Evolutionary conservation across 2,888 invertebrate genomes (phyloP).

Genomic region (Cheilosia soror): DNA sequence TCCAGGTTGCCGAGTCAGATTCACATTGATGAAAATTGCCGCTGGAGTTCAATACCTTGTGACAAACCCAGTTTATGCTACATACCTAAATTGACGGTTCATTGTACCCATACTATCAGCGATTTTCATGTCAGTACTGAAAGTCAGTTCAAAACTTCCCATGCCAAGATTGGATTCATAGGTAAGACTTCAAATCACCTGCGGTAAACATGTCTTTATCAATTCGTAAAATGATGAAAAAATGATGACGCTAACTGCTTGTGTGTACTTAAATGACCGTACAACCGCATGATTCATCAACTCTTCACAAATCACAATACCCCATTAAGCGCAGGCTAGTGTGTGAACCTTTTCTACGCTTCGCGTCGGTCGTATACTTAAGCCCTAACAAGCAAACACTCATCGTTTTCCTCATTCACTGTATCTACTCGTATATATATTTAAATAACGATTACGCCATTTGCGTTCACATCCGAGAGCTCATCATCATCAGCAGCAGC

Average conservation of each 20-base stretch:
- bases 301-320: constrained; percentile 24
- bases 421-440: neutral
- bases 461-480: constrained; percentile 31
- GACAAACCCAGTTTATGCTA: neutral
- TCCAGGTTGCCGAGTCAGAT: too few relatives aligned
- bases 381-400: constrained; percentile 37
- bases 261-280: constrained; percentile 13
- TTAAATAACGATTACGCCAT: constrained; percentile 68
- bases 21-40: too few relatives aligned
- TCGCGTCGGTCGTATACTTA: neutral
- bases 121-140: too few relatives aligned
- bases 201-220: constrained; percentile 3
- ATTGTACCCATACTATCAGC: too few relatives aligned
- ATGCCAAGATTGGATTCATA: too few relatives aligned
- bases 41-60: too few relatives aligned
- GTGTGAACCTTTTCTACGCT: constrained; percentile 5
- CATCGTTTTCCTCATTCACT: constrained; percentile 33
- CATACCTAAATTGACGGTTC: neutral
- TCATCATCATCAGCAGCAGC: constrained; percentile 1
- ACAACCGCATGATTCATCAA: constrained; percentile 27
- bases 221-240: constrained; percentile 11
- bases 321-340: constrained; percentile 8
- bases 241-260: neutral
- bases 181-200: neutral
- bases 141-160: too few relatives aligned